These are phyloP conservation scores for Limonius californicus DNA, from an alignment of 1,140 invertebrate species.

Conservation along the genomic window DNA sequence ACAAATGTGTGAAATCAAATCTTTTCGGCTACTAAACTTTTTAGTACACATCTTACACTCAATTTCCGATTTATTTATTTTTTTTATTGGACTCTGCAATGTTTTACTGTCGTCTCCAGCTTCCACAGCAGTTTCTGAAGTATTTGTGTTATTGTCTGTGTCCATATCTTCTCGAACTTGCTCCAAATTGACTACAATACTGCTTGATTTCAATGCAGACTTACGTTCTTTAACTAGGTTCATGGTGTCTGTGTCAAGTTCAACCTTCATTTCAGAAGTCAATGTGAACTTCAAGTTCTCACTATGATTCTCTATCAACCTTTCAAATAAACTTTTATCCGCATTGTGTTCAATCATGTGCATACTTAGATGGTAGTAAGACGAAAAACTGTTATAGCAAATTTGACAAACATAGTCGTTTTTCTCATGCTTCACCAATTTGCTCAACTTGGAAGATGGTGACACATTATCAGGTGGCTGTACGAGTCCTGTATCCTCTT, in stretches of 20 bases:
- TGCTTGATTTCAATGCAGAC: background rate
- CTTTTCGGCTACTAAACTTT: background rate
- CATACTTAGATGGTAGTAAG: conserved; percentile 15
- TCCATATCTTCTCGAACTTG: too few relatives aligned
- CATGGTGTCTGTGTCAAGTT: background rate
- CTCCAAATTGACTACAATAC: background rate
- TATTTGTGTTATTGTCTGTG: too few relatives aligned
- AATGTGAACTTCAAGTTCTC: too few relatives aligned
- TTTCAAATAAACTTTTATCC: conserved; percentile 6
- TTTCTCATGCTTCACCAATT: background rate
- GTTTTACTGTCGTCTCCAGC: too few relatives aligned
- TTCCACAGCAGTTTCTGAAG: too few relatives aligned
- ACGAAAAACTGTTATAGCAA: background rate
- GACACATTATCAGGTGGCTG: background rate
- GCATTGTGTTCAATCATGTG: conserved; percentile 15
- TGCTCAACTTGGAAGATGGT: background rate
- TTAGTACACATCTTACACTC: background rate
- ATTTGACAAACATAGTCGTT: conserved; percentile 4
- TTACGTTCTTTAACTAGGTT: background rate
- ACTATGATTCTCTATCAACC: background rate
- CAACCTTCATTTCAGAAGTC: too few relatives aligned
- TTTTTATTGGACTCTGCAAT: too few relatives aligned
- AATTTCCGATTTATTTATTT: background rate
- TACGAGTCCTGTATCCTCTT: background rate
- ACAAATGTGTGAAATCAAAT: background rate